These are phyloP conservation scores for Aphelenchoides besseyi DNA, from an alignment of 1,140 invertebrate genomes.

Conservation along the genomic window DNA sequence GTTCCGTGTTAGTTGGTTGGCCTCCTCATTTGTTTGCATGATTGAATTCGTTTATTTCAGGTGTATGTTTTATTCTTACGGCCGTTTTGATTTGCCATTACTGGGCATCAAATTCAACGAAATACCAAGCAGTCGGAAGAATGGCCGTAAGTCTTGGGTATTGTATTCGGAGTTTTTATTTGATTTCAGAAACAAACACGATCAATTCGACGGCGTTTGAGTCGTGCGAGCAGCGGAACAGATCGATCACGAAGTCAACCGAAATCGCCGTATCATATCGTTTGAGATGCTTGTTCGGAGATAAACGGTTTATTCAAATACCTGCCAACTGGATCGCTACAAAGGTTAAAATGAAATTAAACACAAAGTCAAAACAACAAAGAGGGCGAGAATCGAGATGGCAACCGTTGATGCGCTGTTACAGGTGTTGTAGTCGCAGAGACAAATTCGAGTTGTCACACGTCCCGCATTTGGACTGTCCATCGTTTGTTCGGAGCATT, in stretches of 20 bases:
- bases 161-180: constrained; percentile 14
- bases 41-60: constrained; percentile 35
- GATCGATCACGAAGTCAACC: constrained; percentile 29
- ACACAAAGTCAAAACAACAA: not conserved
- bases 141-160: constrained; percentile 45
- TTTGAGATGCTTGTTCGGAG: not conserved
- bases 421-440: constrained; percentile 11
- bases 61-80: constrained; percentile 60
- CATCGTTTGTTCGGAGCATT: constrained; percentile 5
- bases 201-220: constrained; percentile 46
- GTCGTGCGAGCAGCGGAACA: constrained; percentile 56
- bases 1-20: constrained; percentile 57
- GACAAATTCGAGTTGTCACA: constrained; percentile 15
- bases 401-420: not conserved
- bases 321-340: not conserved
- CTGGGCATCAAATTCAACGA: constrained; percentile 60
- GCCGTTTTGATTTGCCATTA: constrained; percentile 60
- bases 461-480: constrained; percentile 4
- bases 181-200: constrained; percentile 54
- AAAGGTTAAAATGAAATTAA: not conserved
- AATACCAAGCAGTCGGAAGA: constrained; percentile 57
- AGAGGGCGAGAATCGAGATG: not conserved
- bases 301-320: not conserved
- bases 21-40: not conserved
- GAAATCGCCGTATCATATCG: constrained; percentile 18